These are phyloP conservation scores for Brenthis daphne DNA, from an alignment of 2,888 invertebrate species.

Conservation along the genomic window DNA sequence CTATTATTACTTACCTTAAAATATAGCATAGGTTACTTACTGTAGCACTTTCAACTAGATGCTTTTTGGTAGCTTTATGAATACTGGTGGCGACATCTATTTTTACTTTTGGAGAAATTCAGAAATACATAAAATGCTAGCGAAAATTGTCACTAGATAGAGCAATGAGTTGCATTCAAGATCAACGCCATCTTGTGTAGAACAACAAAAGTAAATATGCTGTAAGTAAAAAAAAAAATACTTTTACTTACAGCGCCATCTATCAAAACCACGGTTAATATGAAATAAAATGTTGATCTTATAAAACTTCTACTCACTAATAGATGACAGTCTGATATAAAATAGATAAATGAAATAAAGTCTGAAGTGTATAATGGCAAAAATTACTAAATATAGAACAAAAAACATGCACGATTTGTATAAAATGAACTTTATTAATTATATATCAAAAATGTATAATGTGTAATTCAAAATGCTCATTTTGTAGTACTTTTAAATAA, in stretches of 20 bases:
- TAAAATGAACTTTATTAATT: no score
- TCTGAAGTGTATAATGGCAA: no score
- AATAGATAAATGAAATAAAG: neutral
- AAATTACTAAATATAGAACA: no score
- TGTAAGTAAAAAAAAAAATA: neutral
- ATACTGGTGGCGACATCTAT: slow-evolving; percentile 33
- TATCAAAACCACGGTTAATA: neutral
- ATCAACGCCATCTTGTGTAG: neutral
- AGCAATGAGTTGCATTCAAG: neutral
- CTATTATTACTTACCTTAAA: neutral
- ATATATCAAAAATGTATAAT: no score
- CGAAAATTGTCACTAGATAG: neutral
- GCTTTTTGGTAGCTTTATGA: neutral
- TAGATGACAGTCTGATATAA: neutral
- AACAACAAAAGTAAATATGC: no score
- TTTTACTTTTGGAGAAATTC: neutral
- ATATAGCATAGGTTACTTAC: neutral
- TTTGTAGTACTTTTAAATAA: no score
- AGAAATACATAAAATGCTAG: neutral
- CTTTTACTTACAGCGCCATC: neutral
- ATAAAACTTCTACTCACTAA: neutral
- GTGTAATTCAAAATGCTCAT: no score
- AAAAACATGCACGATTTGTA: no score
- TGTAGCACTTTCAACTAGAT: neutral
- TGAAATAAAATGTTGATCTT: neutral